Conservation (phyloP, 2,113 vertebrate species). For the Pampusana beccarii region DNA sequence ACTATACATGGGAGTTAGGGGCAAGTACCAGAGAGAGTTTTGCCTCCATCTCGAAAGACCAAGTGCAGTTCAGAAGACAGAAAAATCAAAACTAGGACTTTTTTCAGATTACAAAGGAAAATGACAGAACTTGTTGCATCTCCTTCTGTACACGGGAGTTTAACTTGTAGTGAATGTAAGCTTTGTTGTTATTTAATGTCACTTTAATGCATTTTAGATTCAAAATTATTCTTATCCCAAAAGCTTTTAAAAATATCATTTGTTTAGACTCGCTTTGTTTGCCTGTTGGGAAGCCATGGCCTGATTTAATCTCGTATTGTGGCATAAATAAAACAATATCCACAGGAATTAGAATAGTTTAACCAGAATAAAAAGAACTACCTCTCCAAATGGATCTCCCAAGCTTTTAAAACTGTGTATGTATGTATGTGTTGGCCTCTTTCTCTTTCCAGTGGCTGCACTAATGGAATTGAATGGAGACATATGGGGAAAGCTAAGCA, state of each 20-base stretch:
- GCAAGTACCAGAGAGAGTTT: slow-evolving; percentile 17
- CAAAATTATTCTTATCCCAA: slow-evolving; percentile 49
- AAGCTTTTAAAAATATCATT: slow-evolving; percentile 47
- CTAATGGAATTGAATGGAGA: neutral
- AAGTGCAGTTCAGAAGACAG: neutral
- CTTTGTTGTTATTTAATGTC: slow-evolving; percentile 9
- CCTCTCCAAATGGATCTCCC: neutral
- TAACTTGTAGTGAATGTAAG: slow-evolving; percentile 1
- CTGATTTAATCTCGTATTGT: slow-evolving; percentile 34
- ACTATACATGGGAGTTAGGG: neutral
- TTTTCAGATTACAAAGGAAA: neutral
- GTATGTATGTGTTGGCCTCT: neutral
- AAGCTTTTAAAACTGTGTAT: neutral
- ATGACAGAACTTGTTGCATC: neutral
- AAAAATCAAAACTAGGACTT: neutral
- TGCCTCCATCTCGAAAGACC: neutral
- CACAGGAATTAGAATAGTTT: slow-evolving; percentile 45
- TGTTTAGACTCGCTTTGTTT: slow-evolving; percentile 9
- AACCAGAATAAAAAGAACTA: slow-evolving; percentile 36
- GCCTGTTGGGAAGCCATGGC: slow-evolving; percentile 40
- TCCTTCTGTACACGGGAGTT: neutral
- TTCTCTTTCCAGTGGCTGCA: slow-evolving; percentile 25
- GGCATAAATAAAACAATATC: slow-evolving; percentile 60
- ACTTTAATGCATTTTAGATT: slow-evolving; percentile 27
- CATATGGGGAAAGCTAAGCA: neutral